Evolutionary conservation across 2,888 invertebrate species (phyloP).

Genomic region (Chalcosyrphus nemorum): DNA sequence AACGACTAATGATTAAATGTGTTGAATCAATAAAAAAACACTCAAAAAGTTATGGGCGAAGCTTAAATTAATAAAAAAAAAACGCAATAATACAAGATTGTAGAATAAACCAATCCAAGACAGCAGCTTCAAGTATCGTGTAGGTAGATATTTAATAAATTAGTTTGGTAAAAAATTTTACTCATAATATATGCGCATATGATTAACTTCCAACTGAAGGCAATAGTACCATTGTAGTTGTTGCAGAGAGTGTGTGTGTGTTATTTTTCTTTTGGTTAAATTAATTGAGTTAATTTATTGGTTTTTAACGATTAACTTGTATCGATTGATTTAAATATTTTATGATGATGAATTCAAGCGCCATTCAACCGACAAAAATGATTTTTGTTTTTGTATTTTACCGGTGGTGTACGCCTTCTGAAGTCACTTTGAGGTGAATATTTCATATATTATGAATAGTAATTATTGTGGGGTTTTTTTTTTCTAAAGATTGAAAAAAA

Average conservation of each 20-base stretch:
- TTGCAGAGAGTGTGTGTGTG: too few species aligned
- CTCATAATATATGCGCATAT: constrained; percentile 43
- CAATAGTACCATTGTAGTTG: not conserved
- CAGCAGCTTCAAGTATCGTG: constrained; percentile 8
- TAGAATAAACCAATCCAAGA: not conserved
- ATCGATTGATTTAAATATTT: constrained; percentile 61
- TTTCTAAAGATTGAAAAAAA: not conserved
- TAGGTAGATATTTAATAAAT: constrained; percentile 17
- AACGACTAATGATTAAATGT: not conserved
- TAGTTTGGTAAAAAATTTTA: not conserved
- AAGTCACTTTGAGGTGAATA: not conserved
- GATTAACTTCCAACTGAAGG: constrained; percentile 34
- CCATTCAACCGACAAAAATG: constrained; percentile 38
- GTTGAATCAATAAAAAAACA: constrained; percentile 4
- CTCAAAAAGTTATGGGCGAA: not conserved
- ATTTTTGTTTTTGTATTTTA: constrained; percentile 4
- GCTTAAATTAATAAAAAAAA: not conserved
- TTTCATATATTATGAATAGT: constrained; percentile 2
- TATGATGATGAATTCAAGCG: constrained; percentile 53
- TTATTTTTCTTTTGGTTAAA: not conserved
- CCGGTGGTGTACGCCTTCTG: not conserved
- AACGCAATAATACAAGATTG: not conserved
- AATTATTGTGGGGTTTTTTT: not conserved
- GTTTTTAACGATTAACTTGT: constrained; percentile 48
- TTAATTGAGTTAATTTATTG: constrained; percentile 45